Evolutionary conservation across 30 jellyfish, hydroid and myxozoan genomes (phyloP).

Genomic region (Morbakka virulenta): DNA sequence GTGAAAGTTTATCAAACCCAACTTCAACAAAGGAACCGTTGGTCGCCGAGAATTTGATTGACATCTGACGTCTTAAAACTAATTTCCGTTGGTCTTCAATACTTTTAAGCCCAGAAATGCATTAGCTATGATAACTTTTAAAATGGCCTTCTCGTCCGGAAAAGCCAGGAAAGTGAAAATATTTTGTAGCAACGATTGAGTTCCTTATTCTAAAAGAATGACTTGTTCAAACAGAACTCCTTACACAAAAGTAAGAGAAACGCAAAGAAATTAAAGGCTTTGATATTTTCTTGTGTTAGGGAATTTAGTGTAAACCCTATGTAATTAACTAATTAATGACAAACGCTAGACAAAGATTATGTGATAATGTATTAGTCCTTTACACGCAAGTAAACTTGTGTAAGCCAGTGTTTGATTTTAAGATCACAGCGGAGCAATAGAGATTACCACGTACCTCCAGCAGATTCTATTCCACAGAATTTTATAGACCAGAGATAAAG

Average conservation of each 20-base stretch:
- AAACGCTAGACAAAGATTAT: slow-evolving; percentile 49
- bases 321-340: neutral
- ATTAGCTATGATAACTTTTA: no score
- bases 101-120: no score
- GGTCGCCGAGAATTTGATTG: slow-evolving; percentile 62
- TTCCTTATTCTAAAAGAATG: neutral
- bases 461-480: neutral
- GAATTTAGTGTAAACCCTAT: slow-evolving; percentile 1
- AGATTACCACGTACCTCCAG: neutral
- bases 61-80: slow-evolving; percentile 58
- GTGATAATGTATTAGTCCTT: slow-evolving; percentile 66
- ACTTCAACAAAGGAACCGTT: slow-evolving; percentile 58
- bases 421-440: neutral
- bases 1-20: neutral
- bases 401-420: neutral
- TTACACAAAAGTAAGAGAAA: neutral
- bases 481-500: neutral
- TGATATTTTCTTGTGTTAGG: slow-evolving; percentile 23
- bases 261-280: neutral
- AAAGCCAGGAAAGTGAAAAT: no score
- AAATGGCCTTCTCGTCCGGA: no score
- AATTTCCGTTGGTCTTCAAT: neutral
- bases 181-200: no score
- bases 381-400: slow-evolving; percentile 49
- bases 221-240: neutral